phyloP scores from a whole-genome alignment of 2,888 invertebrate genomes.

The Xylota sylvarum region DNA sequence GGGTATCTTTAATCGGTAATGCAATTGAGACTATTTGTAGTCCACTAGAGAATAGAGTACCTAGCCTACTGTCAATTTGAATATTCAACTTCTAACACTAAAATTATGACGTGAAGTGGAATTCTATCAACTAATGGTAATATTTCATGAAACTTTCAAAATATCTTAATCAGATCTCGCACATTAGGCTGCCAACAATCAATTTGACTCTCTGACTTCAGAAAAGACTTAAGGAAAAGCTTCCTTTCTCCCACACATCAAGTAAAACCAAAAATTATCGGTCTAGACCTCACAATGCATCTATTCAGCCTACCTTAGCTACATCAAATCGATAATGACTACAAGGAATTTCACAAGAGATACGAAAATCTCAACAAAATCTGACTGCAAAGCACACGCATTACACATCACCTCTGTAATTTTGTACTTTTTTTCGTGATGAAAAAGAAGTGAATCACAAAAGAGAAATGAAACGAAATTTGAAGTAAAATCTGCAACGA shows the following conservation, averaged over 20 bases:
- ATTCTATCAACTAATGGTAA: too few species aligned
- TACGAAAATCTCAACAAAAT: slow-evolving; percentile 32
- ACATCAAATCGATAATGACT: background rate
- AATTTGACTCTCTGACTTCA: too few species aligned
- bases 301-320: background rate
- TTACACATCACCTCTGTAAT: slow-evolving; percentile 1
- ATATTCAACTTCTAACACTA: too few species aligned
- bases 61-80: too few species aligned
- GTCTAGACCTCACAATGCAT: background rate
- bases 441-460: slow-evolving; percentile 48
- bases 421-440: background rate
- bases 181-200: too few species aligned
- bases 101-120: too few species aligned
- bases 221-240: background rate
- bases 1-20: too few species aligned
- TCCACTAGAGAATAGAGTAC: too few species aligned
- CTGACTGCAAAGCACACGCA: slow-evolving; percentile 20
- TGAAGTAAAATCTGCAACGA: slow-evolving; percentile 54
- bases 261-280: background rate
- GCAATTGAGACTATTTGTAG: too few species aligned
- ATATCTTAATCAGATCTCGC: too few species aligned
- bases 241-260: background rate
- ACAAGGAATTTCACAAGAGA: slow-evolving; percentile 44
- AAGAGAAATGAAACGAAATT: slow-evolving; percentile 61
- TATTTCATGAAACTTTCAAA: too few species aligned